These are phyloP conservation scores for Exephanes ischioxanthus DNA, from an alignment of 2,888 invertebrate species.

Conservation along the genomic window DNA sequence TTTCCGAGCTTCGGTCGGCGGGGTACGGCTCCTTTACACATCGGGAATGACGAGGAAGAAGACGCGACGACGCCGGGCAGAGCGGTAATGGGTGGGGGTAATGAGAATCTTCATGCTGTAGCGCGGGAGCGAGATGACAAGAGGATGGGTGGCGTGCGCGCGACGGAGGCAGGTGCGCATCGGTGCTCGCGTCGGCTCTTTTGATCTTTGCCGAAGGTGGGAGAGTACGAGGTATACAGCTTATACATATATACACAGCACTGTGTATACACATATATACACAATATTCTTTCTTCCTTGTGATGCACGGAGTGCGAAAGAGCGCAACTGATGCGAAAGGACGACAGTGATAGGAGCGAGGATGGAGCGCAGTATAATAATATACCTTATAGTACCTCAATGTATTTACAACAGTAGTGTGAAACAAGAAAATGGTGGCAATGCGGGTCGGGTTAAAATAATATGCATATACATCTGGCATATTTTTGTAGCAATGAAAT, in stretches of 20 bases:
- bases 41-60: conserved; percentile 23
- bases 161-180: conserved; percentile 80
- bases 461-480: neutral
- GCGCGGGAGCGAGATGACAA: conserved; percentile 72
- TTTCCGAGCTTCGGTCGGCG: conserved; percentile 24
- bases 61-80: neutral
- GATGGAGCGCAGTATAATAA: conserved; percentile 15
- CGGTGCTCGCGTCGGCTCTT: conserved; percentile 77
- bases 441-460: neutral
- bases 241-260: conserved; percentile 68
- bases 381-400: neutral
- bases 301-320: conserved; percentile 53
- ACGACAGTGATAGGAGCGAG: conserved; percentile 27
- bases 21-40: conserved; percentile 35
- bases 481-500: neutral
- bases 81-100: conserved; percentile 71
- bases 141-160: conserved; percentile 75
- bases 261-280: conserved; percentile 21
- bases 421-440: neutral
- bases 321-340: conserved; percentile 50
- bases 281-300: conserved; percentile 25
- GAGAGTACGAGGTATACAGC: conserved; percentile 66
- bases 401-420: conserved; percentile 12
- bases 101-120: conserved; percentile 75
- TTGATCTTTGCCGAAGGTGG: conserved; percentile 77